These are phyloP conservation scores for Bombus polaris DNA, from an alignment of 1,140 invertebrate species.

Conservation along the genomic window DNA sequence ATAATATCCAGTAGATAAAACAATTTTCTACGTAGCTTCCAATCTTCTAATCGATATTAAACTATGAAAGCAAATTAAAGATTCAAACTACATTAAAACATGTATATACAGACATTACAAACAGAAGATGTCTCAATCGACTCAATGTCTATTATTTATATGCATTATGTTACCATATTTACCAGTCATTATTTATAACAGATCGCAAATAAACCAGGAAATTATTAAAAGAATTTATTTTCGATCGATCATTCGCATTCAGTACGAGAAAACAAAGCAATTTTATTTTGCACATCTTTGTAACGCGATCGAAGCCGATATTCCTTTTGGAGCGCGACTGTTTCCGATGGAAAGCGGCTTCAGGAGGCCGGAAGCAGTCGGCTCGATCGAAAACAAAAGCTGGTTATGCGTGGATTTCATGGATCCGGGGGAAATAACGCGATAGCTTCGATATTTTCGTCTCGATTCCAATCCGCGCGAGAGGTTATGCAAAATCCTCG, in stretches of 20 bases:
- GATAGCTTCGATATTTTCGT: conserved; percentile 60
- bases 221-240: not conserved
- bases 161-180: no score
- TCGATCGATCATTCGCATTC: not conserved
- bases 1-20: no score
- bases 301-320: not conserved
- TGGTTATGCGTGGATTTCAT: conserved; percentile 10
- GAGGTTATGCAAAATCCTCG: conserved; percentile 68
- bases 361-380: no score
- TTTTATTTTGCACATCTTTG: not conserved
- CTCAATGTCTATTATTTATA: no score
- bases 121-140: no score
- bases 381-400: conserved; percentile 22
- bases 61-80: no score
- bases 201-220: no score
- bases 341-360: conserved; percentile 2
- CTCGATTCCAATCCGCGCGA: conserved; percentile 48
- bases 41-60: no score
- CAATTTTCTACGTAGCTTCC: no score
- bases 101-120: no score
- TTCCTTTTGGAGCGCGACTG: not conserved
- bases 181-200: no score
- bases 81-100: no score
- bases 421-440: conserved; percentile 31
- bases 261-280: not conserved